Base-by-base conservation (phyloP, 2,888 invertebrate species). In the Acleris literana region DNA sequence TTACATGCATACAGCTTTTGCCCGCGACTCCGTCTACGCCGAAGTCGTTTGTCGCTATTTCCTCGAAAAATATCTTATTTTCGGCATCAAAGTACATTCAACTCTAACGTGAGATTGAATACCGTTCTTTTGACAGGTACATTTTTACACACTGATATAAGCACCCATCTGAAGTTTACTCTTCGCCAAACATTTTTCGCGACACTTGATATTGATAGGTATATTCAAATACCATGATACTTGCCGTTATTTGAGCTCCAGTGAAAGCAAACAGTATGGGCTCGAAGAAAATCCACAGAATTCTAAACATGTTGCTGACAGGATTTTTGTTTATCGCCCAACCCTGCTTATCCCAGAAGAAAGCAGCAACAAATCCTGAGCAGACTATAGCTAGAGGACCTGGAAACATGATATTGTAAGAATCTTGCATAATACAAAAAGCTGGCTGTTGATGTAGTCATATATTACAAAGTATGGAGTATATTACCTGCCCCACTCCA, bases 181-280 rank as follows among this genome's bases (percentile, higher is more conserved):
- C 22, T 22, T 22, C 22, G 22, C 22, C 22, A 3, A 3, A 3
- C 4, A 22, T 22, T 22, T 22, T 22, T 22, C 1, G 6, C 44
- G 9, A 16, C n/a, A 16, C 44, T 44, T 5, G 13, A 44, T 44
- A 13, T 13, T 16, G 16, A 13, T 44, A 44, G 13, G 5, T 5
- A 44, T 44, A 44, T 13, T 44, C 5, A 44, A 16, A 9, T 43
- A 43, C 25, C 25, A 43, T 4, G 43, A 16, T 44, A 64, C 75
- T 76, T 79, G 97, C 93, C 77, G 95, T 95, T 55, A 98, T 95
- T 88, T 97, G 96, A 16, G 97, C 95, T 25, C 97, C 97, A 53
- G 98, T 98, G 62, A 98, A 94, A 29, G 96, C 96, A 87, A 98
- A 98, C 33, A 98, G 91, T 70, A 97, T 95, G 0, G 97, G 97